Evolutionary conservation across 1,140 invertebrate genomes (phyloP).

Genomic region (Musca domestica): DNA sequence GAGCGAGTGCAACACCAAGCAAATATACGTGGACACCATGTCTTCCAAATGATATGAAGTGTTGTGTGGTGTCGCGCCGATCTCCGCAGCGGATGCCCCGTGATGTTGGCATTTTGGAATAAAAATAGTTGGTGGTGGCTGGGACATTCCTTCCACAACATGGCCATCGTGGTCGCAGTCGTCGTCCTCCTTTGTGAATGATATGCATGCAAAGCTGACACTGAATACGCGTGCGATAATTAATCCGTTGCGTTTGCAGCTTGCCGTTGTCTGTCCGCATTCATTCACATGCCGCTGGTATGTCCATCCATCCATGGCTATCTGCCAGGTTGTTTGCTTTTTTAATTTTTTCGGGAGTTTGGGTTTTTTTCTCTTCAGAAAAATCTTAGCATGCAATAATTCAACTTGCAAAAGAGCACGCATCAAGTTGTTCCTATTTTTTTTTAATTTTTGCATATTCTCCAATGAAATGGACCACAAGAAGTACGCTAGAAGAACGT

Average conservation of each 20-base stretch:
- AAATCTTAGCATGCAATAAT: conserved; percentile 22
- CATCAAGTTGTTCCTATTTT: conserved; percentile 4
- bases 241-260: conserved; percentile 27
- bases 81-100: background rate
- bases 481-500: background rate
- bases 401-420: conserved; percentile 20
- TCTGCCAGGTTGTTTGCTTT: conserved; percentile 3
- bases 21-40: background rate
- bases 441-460: conserved; percentile 7
- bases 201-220: conserved; percentile 28
- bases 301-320: background rate
- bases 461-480: background rate
- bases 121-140: background rate
- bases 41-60: conserved; percentile 5
- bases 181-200: background rate
- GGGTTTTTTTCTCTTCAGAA: background rate
- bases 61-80: no score
- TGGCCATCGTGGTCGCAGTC: background rate
- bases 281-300: background rate
- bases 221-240: conserved; percentile 31
- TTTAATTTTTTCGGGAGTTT: background rate
- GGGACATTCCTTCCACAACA: background rate
- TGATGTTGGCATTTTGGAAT: background rate
- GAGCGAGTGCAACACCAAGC: background rate
- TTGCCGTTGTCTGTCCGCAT: background rate